phyloP scores from a whole-genome alignment of 2,113 vertebrate genomes.

The Rhineura floridana region DNA sequence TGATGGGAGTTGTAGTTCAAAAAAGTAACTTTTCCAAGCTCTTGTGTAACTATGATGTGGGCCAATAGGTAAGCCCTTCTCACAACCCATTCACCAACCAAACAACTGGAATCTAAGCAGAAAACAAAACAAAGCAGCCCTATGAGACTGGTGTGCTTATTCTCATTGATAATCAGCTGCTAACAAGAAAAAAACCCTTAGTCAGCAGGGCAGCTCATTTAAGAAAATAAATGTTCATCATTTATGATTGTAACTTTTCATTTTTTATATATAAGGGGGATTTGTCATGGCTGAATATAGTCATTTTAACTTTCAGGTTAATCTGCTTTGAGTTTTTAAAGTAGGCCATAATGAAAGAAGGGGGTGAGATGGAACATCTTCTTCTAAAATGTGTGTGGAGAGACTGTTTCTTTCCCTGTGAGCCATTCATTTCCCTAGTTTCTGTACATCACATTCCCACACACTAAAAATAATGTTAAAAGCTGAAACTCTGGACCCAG shows the following conservation, averaged over 20 bases:
- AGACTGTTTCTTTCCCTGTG: not conserved
- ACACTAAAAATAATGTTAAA: not conserved
- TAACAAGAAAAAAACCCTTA: not conserved
- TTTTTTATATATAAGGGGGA: not conserved
- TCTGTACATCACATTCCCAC: not conserved
- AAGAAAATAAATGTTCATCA: slow-evolving; percentile 7
- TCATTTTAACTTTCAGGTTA: not conserved
- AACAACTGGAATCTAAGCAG: not conserved
- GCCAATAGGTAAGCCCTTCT: not conserved
- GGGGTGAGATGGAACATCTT: not conserved
- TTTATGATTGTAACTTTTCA: not conserved
- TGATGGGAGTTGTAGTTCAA: no score
- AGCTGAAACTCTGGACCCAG: not conserved
- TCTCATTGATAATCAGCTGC: not conserved
- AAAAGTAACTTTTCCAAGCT: no score
- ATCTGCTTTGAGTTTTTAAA: slow-evolving; percentile 1
- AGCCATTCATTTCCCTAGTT: not conserved
- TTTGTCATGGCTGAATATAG: not conserved
- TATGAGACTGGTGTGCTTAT: not conserved
- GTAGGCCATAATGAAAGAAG: not conserved
- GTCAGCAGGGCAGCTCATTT: slow-evolving; percentile 4
- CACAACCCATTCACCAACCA: not conserved
- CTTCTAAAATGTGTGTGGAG: not conserved
- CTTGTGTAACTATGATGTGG: not conserved
- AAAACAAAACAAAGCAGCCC: not conserved